A percentile compares a stretch with the other conserved stretches of the same genome.
These are phyloP conservation scores for Nemurella pictetii DNA, from an alignment of 2,888 invertebrate genomes.

Conservation along the genomic window DNA sequence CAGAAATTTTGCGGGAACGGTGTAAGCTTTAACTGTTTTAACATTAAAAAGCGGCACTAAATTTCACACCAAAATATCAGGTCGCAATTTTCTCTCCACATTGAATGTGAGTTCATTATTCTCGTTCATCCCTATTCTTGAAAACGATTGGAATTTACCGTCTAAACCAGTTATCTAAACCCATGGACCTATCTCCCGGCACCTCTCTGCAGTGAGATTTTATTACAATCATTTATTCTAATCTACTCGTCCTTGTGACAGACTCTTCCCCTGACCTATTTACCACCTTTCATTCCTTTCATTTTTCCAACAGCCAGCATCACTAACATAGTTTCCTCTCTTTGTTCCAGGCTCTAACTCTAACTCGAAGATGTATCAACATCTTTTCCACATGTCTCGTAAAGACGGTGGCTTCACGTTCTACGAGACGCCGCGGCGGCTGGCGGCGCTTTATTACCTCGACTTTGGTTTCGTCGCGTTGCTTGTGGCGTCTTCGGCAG, in stretches of 20 bases:
- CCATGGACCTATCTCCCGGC: background rate
- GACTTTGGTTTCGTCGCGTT: slow-evolving; percentile 35
- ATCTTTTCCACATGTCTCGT: slow-evolving; percentile 33
- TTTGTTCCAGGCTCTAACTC: background rate
- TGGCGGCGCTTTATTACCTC: slow-evolving; percentile 36
- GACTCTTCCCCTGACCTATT: background rate
- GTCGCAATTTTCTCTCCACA: background rate
- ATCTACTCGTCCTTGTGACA: background rate
- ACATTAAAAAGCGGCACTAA: background rate
- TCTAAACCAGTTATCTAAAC: background rate
- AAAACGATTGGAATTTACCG: background rate
- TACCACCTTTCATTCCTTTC: background rate
- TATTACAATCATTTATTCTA: background rate
- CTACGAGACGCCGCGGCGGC: slow-evolving; percentile 28
- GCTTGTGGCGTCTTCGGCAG: slow-evolving; percentile 27
- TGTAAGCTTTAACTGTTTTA: background rate
- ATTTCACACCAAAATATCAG: background rate
- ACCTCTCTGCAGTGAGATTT: background rate
- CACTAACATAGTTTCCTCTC: background rate
- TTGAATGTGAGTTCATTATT: background rate
- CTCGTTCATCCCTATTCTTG: background rate
- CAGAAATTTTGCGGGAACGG: background rate
- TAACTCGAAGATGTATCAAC: slow-evolving; percentile 32
- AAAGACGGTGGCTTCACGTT: slow-evolving; percentile 34
- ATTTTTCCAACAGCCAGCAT: background rate